These are phyloP conservation scores for Nilaparvata lugens DNA, from an alignment of 1,140 invertebrate species.

Conservation along the genomic window DNA sequence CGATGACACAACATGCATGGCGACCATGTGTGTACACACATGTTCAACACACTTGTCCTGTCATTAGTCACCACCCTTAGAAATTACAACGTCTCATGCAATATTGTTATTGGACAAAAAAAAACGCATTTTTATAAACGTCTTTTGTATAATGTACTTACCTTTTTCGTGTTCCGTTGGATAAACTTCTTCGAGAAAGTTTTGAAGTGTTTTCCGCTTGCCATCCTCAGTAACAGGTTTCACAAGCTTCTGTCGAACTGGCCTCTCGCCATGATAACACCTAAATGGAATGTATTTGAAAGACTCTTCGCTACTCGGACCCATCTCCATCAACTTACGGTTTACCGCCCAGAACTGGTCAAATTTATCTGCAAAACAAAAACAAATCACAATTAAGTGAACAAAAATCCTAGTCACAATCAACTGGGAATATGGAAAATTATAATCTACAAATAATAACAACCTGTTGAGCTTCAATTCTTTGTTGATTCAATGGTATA, in stretches of 20 bases:
- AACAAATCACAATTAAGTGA: slow-evolving; percentile 12
- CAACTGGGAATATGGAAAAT: too few relatives aligned
- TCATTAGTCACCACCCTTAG: too few relatives aligned
- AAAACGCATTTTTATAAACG: neutral
- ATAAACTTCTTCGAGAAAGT: slow-evolving; percentile 62
- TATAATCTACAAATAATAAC: too few relatives aligned
- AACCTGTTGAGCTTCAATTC: too few relatives aligned
- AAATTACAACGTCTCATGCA: too few relatives aligned
- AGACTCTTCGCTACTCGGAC: slow-evolving; percentile 59
- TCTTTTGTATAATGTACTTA: slow-evolving; percentile 29
- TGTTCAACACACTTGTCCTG: too few relatives aligned
- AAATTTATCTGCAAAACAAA: slow-evolving; percentile 92
- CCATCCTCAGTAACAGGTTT: slow-evolving; percentile 64
- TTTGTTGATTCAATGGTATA: too few relatives aligned
- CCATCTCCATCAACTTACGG: slow-evolving; percentile 84
- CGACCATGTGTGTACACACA: too few relatives aligned
- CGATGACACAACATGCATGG: too few relatives aligned
- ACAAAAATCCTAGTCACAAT: too few relatives aligned
- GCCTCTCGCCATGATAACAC: slow-evolving; percentile 71
- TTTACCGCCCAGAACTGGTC: slow-evolving; percentile 99
- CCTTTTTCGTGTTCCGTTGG: slow-evolving; percentile 44
- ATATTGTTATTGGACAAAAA: too few relatives aligned
- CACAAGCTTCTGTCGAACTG: slow-evolving; percentile 59
- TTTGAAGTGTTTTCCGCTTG: slow-evolving; percentile 58
- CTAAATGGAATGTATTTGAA: slow-evolving; percentile 92